Evolutionary conservation across 1,140 invertebrate genomes (phyloP), one percentile per base, ranked within the genome.

Genomic region (Daktulosphaira vitifoliae): DNA sequence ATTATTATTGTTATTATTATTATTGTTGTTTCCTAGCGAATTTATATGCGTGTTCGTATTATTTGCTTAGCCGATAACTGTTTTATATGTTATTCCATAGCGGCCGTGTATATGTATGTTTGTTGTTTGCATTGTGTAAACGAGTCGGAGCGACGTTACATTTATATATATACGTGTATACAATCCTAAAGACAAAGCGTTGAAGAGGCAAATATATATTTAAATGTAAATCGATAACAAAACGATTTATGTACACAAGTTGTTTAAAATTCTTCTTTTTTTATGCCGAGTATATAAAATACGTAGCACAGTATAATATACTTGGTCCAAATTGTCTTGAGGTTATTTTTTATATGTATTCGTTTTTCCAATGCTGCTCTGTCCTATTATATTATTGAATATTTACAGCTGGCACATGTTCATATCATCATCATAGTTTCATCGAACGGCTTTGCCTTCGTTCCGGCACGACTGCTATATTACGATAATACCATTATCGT

Each of bases 41-140:
- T 33, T 33, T 33, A 33, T 33, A 33, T 33, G 29, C 11, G 29
- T 33, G 29, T 33, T 33, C 11, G 29, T 33, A 33, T 33, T 62
- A 33, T 62, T 62, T 62, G 56, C 42, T 62, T 62, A 62, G 56
- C 26, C 42, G 56, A 62, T 48, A 62, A 62, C 56, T 48, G 18
- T 62, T 26, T 59, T 44, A 23, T 46, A 23, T 46, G 54, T 46
- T 59, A 23, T 59, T 26, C 42, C 25, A 11, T n/a, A 15, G 2
- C 39, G 11, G 25, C 9, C 9, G 42, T 25, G 11, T n/a, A n/a
- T n/a, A n/a, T 13, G 33, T n/a, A 44, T 44, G 9, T n/a, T 44
- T 44, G n/a, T 44, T 44, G n/a, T 44, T 46, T 26, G 16, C 11
- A 16, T 29, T 59, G 54, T 46, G 54, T 16, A 59, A 59, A 46